Base-by-base conservation (phyloP, 2,888 invertebrate genomes). In the Trypoxylon attenuatum region DNA sequence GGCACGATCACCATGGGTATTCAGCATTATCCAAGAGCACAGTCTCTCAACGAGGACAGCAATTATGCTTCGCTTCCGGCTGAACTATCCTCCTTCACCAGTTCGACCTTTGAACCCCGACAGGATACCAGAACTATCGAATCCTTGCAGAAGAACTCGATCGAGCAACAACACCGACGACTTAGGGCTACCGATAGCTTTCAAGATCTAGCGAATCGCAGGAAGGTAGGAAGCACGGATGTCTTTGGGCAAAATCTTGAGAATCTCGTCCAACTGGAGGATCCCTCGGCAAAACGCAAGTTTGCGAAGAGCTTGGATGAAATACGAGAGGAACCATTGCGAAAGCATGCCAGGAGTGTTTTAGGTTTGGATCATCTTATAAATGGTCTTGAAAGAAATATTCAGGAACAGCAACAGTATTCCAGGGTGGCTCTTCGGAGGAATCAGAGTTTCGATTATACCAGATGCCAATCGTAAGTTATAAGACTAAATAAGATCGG, bases 181-280 rank as follows among this genome's bases (percentile, higher is more conserved):
- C 38, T 60, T 5, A 55, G 65, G 22, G 42, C 50, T 1, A 66
- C 43, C 46, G 88, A 88, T 19, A 86, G 82, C 15, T 82, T 87
- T 18, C 69, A 52, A 13, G 83, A 83, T 15, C 51, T 83, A 5
- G 38, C 58, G 3, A 71, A 65, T 0, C 78, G 81, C 2, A 59
- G 83, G n/a, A 84, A 81, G 42, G 80, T 82, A 51, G 82, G 83
- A 2, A 84, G 82, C 50, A 87, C 86, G 4, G 88, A 88, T 49
- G 82, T 84, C 1, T 87, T 86, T 46, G 86, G 83, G 1, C 83
- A 86, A 54, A 86, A 85, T 16, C 78, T 85, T 73, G 85, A 85
- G 50, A 86, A 86, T 53, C 62, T 85, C 25, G 82, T 87, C 29
- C 84, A 87, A 46, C 66, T 85, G 18, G 85, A 87, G 5, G 87